Evolutionary conservation across 2,113 vertebrate species (phyloP).

Genomic region (Epinephelus fuscoguttatus): DNA sequence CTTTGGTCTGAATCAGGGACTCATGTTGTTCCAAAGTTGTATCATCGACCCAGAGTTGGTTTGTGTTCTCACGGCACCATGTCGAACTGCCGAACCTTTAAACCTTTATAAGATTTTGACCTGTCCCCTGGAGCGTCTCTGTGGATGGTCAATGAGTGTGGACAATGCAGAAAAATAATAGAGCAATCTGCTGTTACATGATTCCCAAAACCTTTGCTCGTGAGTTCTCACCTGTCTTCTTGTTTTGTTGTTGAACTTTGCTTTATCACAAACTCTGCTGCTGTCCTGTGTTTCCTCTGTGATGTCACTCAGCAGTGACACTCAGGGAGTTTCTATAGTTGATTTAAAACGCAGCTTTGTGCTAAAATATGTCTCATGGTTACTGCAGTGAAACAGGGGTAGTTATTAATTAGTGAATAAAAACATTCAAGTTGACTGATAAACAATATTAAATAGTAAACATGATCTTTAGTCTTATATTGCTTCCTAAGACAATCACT

Average conservation of each 20-base stretch:
- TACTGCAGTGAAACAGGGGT: not conserved
- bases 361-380: not conserved
- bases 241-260: not conserved
- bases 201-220: conserved; percentile 19
- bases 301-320: not conserved
- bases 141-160: not conserved
- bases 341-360: not conserved
- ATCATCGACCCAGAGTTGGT: no score
- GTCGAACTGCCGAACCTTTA: no score
- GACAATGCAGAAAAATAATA: not conserved
- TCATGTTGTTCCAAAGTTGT: no score
- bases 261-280: not conserved
- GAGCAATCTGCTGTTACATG: not conserved
- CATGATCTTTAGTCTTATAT: no score
- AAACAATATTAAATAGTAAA: no score
- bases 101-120: not conserved
- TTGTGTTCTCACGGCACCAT: no score
- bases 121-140: not conserved
- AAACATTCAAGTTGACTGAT: not conserved
- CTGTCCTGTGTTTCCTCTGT: conserved; percentile 39
- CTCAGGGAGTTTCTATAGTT: not conserved
- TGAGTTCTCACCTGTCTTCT: not conserved
- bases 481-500: no score
- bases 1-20: no score
- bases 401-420: not conserved